Percentiles rank a stretch among this genome's conserved stretches.
Evolutionary conservation across 1,140 invertebrate species (phyloP).

Genomic region (Hyles euphorbiae): DNA sequence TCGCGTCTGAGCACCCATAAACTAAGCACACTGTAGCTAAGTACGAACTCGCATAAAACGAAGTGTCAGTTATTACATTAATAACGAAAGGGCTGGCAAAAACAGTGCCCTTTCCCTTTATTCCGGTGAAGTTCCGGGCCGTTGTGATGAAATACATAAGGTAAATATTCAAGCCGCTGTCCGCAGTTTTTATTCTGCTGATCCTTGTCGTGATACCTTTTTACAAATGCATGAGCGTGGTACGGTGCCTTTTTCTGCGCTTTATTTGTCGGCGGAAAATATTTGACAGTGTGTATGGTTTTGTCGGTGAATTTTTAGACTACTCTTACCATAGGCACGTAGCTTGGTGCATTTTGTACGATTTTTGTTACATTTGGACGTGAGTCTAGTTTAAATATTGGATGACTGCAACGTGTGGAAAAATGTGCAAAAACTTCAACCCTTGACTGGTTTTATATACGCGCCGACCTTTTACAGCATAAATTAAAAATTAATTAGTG

Average conservation of each 20-base stretch:
- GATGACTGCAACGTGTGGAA: no score
- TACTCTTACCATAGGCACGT: no score
- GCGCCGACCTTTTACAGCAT: no score
- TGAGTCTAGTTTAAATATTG: no score
- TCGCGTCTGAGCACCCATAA: conserved; percentile 1
- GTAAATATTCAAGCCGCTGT: conserved; percentile 17
- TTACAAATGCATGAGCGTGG: conserved; percentile 22
- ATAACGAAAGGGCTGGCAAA: conserved; percentile 55
- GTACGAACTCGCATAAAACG: conserved; percentile 60
- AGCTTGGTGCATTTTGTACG: no score
- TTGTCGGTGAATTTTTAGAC: no score
- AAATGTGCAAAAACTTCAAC: no score
- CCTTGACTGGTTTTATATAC: no score
- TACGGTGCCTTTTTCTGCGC: conserved; percentile 9
- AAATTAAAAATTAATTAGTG: no score
- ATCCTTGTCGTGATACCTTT: conserved; percentile 18
- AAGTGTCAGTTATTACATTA: conserved; percentile 72
- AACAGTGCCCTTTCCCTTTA: conserved; percentile 61
- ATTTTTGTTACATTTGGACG: no score
- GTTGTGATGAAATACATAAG: conserved; percentile 28
- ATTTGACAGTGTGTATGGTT: background rate
- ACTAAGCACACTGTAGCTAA: conserved; percentile 40
- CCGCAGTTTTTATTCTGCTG: conserved; percentile 20
- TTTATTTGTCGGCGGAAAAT: background rate
- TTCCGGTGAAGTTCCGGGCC: conserved; percentile 43